These are phyloP conservation scores for Polyploca ridens DNA, from an alignment of 2,888 invertebrate species.

Conservation along the genomic window DNA sequence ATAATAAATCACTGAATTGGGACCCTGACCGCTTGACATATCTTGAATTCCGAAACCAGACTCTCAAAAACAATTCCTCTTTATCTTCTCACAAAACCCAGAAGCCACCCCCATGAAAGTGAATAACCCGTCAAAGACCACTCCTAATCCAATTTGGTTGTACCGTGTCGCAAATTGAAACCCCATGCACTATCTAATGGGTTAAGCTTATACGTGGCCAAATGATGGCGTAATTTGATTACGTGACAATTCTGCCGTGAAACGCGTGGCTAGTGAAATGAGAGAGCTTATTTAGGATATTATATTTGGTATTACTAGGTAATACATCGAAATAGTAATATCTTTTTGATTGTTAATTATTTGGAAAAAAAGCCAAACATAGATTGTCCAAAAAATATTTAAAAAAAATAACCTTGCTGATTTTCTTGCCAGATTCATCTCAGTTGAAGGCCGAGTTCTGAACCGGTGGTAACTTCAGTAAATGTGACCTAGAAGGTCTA, in stretches of 20 bases:
- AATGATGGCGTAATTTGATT: conserved; percentile 57
- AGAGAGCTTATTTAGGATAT: conserved; percentile 21
- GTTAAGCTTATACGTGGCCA: conserved; percentile 48
- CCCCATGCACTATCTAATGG: conserved; percentile 56
- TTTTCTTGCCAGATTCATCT: too few relatives aligned
- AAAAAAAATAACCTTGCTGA: too few relatives aligned
- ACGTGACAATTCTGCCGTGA: conserved; percentile 43
- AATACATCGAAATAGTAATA: too few relatives aligned
- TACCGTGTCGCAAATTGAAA: conserved; percentile 60
- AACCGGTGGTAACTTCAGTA: too few relatives aligned
- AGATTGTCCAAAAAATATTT: too few relatives aligned
- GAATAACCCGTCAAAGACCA: conserved; percentile 47
- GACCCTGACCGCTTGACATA: too few relatives aligned
- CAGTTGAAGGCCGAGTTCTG: too few relatives aligned
- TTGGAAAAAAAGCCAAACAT: too few relatives aligned
- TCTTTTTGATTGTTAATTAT: too few relatives aligned
- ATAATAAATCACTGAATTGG: too few relatives aligned
- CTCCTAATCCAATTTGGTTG: conserved; percentile 58
- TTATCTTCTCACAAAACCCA: neutral
- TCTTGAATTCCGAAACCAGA: too few relatives aligned
- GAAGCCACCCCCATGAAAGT: conserved; percentile 11
- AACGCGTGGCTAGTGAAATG: conserved; percentile 41
- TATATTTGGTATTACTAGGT: neutral
- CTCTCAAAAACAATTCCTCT: neutral
- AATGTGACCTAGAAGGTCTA: too few relatives aligned